Evolutionary conservation across 2,888 invertebrate species (phyloP), one percentile per base, ranked within the genome.

Genomic region (Pammene aurita): DNA sequence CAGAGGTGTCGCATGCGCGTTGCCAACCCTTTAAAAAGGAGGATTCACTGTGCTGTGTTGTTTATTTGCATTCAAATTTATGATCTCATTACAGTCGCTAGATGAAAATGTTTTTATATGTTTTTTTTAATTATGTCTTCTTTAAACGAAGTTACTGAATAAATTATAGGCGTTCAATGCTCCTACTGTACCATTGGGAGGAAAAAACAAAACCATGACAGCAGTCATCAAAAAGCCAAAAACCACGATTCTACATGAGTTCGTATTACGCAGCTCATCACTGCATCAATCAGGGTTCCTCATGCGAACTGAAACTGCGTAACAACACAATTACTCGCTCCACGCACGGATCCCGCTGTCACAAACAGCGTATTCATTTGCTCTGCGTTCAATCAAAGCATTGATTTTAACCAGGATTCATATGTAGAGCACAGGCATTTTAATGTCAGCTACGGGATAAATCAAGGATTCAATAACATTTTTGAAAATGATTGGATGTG

Each of bases 391-490:
- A 86, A 89, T 87, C 82, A 82, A 73, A 75, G 72, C 74, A 78
- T 78, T 78, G 84, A 85, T 85, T 84, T 79, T 77, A 81, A 82
- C 79, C 81, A 78, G 78, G 80, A 78, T 80, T 79, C 80, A 84
- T 84, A 86, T 85, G 84, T n/a, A n/a, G n/a, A n/a, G 81, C 80
- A 80, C 79, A 77, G 76, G 78, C 78, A 79, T 78, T 84, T 85
- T 85, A 84, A 88, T 84, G 80, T 79, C 76, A 78, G 78, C 76
- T 78, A 78, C n/a, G 10, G 7, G 11, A 26, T 58, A 58, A 58
- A 58, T 58, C 58, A 42, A 11, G 14, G 41, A 56, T 41, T 16
- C 56, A 42, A 42, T 26, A 35, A 57, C 57, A 18, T 42, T 57
- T 57, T 42, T 42, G 42, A 13, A 57, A 57, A 57, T 42, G 18